Base-by-base conservation (phyloP, 2,113 vertebrate genomes). In the Centropus unirufus region DNA sequence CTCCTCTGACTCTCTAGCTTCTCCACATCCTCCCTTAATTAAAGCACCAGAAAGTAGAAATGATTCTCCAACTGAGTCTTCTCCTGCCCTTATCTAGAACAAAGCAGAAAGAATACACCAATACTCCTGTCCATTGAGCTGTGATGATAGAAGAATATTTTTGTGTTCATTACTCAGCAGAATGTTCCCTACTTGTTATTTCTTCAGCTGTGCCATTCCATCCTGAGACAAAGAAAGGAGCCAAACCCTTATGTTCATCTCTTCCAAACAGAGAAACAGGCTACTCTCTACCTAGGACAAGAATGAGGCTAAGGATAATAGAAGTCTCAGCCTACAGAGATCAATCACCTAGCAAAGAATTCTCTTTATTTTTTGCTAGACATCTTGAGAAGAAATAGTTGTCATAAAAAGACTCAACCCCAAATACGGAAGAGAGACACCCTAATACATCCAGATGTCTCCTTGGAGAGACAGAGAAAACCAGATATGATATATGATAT, bases 141-240 rank as follows among this genome's bases (percentile, higher is more conserved):
- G 89, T 22, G 64, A 87, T 67, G 88, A 57, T 12, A 70, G 61
- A 77, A 84, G 8, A 84, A 21, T 39, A 44, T 57, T 95, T 92
- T 75, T 84, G 29, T 85, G 63, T 79, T 75, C 66, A 57, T 92
- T 82, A 87, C 57, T 87, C 81, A 89, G 87, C 61, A 84, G 36
- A 47, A 30, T 36, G 26, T 44, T 91, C 73, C 29, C 70, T 59
- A 70, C 12, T 75, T 36, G 36, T 36, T 8, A 44, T 82, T 91
- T 72, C 69, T 79, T 92, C 74, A 94, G 66, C 87, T 68, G 30
- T 78, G 40, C 23, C 52, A 57, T 64, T 89, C 66, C 62, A 87
- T 51, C 62, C 47, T 19, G 34, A 72, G 57, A 74, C 40, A 57
- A 87, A 67, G 59, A 54, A 92, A 84, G 26, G 23, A 87, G 39